These are phyloP conservation scores for Scaptomyza caliginosa DNA, from an alignment of 2,888 invertebrate genomes.

Conservation along the genomic window DNA sequence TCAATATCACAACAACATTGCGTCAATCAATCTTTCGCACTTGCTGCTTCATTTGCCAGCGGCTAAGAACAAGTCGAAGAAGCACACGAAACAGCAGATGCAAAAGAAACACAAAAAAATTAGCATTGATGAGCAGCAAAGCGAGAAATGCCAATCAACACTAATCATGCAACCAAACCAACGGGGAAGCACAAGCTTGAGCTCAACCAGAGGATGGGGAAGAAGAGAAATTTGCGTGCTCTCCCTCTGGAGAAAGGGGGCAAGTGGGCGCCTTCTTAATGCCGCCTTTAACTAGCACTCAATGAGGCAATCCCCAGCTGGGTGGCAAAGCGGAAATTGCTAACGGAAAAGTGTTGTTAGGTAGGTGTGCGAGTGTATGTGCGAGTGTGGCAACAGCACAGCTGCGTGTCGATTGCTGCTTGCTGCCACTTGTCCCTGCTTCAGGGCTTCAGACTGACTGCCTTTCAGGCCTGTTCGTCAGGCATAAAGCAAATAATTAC, in stretches of 20 bases:
- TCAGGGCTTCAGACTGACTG: neutral
- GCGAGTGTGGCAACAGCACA: constrained; percentile 31
- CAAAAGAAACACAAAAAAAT: constrained; percentile 47
- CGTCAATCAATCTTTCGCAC: constrained; percentile 70
- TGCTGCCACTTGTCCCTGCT: constrained; percentile 24
- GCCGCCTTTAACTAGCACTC: constrained; percentile 41
- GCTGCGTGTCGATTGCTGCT: constrained; percentile 50
- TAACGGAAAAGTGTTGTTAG: constrained; percentile 75
- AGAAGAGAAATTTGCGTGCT: constrained; percentile 46
- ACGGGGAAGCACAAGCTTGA: neutral
- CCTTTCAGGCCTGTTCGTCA: neutral
- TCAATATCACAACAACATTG: constrained; percentile 62
- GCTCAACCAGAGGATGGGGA: constrained; percentile 9
- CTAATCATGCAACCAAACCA: constrained; percentile 68
- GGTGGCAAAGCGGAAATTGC: constrained; percentile 67
- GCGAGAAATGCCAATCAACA: constrained; percentile 81
- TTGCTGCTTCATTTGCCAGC: constrained; percentile 56
- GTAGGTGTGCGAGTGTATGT: constrained; percentile 29
- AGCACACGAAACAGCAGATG: constrained; percentile 13
- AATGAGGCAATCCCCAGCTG: constrained; percentile 61
- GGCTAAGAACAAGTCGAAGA: constrained; percentile 10
- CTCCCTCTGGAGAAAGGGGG: neutral
- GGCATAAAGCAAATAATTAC: constrained; percentile 67
- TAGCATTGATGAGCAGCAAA: constrained; percentile 80
- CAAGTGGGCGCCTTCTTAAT: neutral